These are phyloP conservation scores for Ciconia maguari DNA, from an alignment of 2,113 vertebrate genomes.

Conservation along the genomic window DNA sequence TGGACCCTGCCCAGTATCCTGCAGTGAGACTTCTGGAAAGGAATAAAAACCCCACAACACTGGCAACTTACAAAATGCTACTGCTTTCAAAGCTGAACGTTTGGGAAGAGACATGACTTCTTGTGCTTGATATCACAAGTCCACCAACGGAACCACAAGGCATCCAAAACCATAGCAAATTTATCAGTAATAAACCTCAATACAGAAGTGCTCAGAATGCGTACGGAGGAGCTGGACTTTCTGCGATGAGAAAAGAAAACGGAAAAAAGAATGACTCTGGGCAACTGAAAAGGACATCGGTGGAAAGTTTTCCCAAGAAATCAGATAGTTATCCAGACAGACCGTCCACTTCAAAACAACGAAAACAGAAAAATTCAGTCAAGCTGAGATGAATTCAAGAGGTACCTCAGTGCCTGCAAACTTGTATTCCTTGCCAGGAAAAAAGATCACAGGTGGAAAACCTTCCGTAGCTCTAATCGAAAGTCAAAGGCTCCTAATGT, in stretches of 20 bases:
- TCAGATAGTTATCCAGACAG: background rate
- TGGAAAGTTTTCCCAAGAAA: background rate
- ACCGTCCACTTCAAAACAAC: background rate
- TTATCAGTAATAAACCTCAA: background rate
- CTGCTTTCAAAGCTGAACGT: background rate
- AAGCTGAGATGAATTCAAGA: background rate
- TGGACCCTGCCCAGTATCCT: background rate
- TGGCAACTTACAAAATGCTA: fast-evolving
- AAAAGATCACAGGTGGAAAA: background rate
- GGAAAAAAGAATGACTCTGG: background rate
- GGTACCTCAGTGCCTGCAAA: background rate
- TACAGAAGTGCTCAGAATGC: too few species aligned
- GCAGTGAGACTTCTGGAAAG: background rate
- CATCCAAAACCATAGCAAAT: background rate
- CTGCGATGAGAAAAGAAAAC: background rate
- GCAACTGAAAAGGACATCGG: background rate
- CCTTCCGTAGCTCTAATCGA: background rate
- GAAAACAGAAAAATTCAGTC: background rate
- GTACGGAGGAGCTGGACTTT: background rate
- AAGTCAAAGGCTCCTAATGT: background rate
- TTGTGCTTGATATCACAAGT: too few species aligned
- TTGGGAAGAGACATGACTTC: background rate
- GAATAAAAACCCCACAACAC: background rate
- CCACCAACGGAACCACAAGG: background rate
- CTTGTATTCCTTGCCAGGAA: background rate